These are phyloP conservation scores for Pyrocoelia pectoralis DNA, from an alignment of 2,888 invertebrate species.

Conservation along the genomic window DNA sequence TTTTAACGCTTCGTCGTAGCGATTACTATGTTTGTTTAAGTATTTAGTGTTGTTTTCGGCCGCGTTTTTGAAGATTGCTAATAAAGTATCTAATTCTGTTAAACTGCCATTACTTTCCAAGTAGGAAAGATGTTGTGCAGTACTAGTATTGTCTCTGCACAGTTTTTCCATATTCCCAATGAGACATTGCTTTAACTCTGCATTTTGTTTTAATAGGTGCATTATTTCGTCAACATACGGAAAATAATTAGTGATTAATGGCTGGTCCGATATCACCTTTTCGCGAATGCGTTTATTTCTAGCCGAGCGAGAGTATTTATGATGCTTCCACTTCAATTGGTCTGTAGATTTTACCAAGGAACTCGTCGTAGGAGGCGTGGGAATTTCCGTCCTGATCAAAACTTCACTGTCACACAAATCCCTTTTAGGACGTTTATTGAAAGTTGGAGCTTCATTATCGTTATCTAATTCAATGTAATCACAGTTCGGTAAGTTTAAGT, in stretches of 20 bases:
- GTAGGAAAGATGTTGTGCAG: constrained; percentile 2
- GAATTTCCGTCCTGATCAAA: constrained; percentile 2
- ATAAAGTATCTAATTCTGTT: not conserved
- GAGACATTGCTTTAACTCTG: constrained; percentile 2
- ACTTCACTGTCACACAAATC: not conserved
- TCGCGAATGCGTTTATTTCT: not conserved
- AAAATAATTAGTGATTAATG: constrained; percentile 3
- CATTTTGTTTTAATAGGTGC: constrained; percentile 1
- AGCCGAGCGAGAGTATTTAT: not conserved
- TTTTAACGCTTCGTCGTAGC: constrained; percentile 4
- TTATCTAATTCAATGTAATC: constrained; percentile 2
- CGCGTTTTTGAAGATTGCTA: constrained; percentile 3
- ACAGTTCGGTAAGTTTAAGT: constrained; percentile 3
- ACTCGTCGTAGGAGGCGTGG: constrained; percentile 3
- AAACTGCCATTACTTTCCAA: constrained; percentile 1
- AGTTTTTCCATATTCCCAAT: not conserved
- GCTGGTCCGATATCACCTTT: not conserved
- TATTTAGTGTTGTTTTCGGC: not conserved
- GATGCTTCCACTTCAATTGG: not conserved
- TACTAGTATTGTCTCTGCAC: constrained; percentile 1
- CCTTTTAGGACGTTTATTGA: not conserved
- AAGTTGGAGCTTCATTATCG: constrained; percentile 4
- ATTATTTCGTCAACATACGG: constrained; percentile 1
- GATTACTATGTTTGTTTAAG: not conserved
- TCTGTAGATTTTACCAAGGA: constrained; percentile 3